Evolutionary conservation across 2,113 vertebrate species (phyloP).

Genomic region (Xyrauchen texanus): DNA sequence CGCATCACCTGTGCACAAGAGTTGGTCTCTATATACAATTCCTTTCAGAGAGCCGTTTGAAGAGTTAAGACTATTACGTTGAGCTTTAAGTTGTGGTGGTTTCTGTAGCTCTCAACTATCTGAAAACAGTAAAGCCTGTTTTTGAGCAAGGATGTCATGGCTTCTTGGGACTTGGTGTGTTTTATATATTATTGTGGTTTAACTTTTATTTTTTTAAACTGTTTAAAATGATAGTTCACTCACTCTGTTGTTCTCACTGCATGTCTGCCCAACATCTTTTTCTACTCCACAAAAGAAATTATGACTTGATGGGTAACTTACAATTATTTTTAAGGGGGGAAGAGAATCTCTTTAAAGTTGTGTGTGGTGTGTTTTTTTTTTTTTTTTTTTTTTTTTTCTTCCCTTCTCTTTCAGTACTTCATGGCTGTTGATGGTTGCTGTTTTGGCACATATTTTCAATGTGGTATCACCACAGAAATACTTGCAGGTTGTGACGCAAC

Average conservation of each 20-base stretch:
- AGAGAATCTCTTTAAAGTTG: too few relatives aligned
- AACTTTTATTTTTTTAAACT: too few relatives aligned
- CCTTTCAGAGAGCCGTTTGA: neutral
- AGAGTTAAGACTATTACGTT: neutral
- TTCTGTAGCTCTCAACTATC: neutral
- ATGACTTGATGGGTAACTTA: too few relatives aligned
- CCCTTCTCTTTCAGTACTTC: slow-evolving; percentile 50
- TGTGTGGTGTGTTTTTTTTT: too few relatives aligned
- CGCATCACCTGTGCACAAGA: neutral
- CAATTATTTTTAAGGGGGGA: too few relatives aligned
- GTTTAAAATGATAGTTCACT: too few relatives aligned
- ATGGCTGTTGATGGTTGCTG: slow-evolving; percentile 59
- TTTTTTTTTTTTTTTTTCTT: neutral
- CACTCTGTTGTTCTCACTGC: too few relatives aligned
- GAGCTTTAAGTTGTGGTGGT: neutral
- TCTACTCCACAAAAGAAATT: too few relatives aligned
- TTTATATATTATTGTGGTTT: too few relatives aligned
- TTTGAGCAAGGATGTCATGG: neutral
- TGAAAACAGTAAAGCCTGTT: neutral
- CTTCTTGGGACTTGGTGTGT: slow-evolving; percentile 25
- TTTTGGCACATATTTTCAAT: slow-evolving; percentile 48
- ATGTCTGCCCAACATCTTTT: too few relatives aligned
- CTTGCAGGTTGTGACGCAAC: slow-evolving; percentile 31
- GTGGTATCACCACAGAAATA: slow-evolving; percentile 50
- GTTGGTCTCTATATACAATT: neutral